Evolutionary conservation across 2,113 vertebrate species (phyloP).

Genomic region (Perca schrenkii): DNA sequence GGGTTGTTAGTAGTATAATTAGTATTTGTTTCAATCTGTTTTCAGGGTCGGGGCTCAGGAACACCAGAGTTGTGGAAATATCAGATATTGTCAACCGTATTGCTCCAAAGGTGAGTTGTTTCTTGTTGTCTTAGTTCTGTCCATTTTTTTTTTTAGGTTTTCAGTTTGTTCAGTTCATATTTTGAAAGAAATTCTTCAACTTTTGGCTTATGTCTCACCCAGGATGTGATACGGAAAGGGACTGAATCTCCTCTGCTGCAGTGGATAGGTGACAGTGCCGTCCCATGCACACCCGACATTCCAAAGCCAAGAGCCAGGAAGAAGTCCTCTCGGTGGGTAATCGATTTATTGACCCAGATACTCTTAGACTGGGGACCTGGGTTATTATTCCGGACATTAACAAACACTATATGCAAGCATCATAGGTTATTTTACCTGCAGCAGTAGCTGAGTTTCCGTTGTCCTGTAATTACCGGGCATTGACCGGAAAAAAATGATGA

Average conservation of each 20-base stretch:
- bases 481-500: too few relatives aligned
- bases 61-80: conserved; percentile 87
- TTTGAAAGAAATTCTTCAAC: neutral
- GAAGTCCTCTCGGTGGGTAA: conserved; percentile 83
- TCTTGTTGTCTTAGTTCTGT: neutral
- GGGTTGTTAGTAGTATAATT: neutral
- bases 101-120: conserved; percentile 90
- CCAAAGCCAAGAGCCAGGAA: conserved; percentile 81
- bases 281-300: conserved; percentile 88
- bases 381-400: neutral
- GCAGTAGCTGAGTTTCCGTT: too few relatives aligned
- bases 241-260: conserved; percentile 87
- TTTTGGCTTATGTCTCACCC: neutral
- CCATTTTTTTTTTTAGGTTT: neutral
- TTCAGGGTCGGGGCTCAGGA: conserved; percentile 78
- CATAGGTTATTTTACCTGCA: neutral
- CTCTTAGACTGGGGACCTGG: neutral
- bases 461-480: too few relatives aligned
- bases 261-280: conserved; percentile 91
- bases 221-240: conserved; percentile 85
- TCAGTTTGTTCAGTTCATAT: neutral
- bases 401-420: neutral
- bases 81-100: conserved; percentile 94
- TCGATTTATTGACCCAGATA: neutral
- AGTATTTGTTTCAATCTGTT: conserved; percentile 2